These are phyloP conservation scores for Zosterops lateralis DNA, from an alignment of 2,113 vertebrate genomes.

Conservation along the genomic window DNA sequence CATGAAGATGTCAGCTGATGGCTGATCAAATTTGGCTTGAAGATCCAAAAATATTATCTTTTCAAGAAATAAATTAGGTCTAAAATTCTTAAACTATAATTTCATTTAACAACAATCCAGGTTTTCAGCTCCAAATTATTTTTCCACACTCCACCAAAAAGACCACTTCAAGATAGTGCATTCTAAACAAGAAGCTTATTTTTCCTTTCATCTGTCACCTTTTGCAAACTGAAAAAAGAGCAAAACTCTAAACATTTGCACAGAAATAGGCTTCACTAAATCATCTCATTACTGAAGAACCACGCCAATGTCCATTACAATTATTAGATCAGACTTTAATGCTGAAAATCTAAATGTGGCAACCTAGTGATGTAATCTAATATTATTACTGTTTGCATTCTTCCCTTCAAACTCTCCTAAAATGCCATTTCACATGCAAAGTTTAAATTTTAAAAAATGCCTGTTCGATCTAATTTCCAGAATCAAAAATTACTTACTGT, in stretches of 20 bases:
- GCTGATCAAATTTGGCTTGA: not conserved
- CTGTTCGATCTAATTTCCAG: not conserved
- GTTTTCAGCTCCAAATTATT: not conserved
- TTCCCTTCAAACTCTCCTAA: not conserved
- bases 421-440: not conserved
- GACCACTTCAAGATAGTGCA: accelerated
- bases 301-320: not conserved
- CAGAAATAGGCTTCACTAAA: not conserved
- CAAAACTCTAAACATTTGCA: not conserved
- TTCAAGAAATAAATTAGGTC: not conserved
- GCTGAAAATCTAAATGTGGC: not conserved
- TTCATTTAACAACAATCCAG: accelerated
- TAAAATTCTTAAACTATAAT: not conserved
- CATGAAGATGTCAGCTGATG: not conserved
- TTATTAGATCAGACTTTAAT: not conserved
- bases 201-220: not conserved
- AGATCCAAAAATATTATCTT: not conserved
- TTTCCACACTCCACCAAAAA: not conserved
- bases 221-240: not conserved
- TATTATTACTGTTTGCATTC: not conserved
- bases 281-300: not conserved
- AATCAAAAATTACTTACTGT: not conserved
- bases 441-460: not conserved
- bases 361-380: not conserved
- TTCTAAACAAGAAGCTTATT: not conserved